A percentile compares a stretch with the other conserved stretches of the same genome.
Conservation (phyloP, 2,113 vertebrate genomes). For the Cyprinodon brontotheroides region DNA sequence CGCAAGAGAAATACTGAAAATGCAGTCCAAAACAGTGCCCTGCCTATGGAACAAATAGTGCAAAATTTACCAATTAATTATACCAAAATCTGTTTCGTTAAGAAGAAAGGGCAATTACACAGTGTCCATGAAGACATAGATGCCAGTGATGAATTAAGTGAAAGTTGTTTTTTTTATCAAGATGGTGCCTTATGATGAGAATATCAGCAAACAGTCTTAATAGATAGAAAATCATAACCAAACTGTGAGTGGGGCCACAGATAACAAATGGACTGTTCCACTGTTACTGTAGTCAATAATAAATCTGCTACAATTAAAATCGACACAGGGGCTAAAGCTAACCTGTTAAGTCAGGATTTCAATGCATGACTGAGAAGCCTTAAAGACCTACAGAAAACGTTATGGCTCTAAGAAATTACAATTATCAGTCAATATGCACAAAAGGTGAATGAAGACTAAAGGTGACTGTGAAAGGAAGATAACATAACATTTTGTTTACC, state of each 20-base stretch:
- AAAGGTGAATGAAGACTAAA: neutral
- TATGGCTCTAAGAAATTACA: neutral
- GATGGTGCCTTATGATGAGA: neutral
- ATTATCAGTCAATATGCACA: neutral
- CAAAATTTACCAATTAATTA: neutral
- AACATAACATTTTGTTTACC: neutral
- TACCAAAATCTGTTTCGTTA: neutral
- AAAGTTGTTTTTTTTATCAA: constrained; percentile 2
- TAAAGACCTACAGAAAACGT: neutral
- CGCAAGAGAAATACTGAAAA: neutral
- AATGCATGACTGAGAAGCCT: neutral
- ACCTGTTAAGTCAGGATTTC: neutral
- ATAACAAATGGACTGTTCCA: constrained; percentile 2
- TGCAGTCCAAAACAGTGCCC: neutral
- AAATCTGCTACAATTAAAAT: neutral
- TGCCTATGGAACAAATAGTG: neutral
- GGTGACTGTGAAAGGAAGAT: neutral
- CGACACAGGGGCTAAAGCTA: neutral
- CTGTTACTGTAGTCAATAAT: neutral
- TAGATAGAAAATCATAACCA: too few species aligned
- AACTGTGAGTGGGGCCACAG: neutral
- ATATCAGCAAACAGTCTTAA: neutral
- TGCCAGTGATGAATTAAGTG: constrained; percentile 3
- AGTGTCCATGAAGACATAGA: constrained; percentile 1
- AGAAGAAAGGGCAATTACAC: constrained; percentile 11